Evolutionary conservation across 2,113 vertebrate genomes (phyloP), one percentile per base, ranked within the genome.

Genomic region (Vicugna pacos): DNA sequence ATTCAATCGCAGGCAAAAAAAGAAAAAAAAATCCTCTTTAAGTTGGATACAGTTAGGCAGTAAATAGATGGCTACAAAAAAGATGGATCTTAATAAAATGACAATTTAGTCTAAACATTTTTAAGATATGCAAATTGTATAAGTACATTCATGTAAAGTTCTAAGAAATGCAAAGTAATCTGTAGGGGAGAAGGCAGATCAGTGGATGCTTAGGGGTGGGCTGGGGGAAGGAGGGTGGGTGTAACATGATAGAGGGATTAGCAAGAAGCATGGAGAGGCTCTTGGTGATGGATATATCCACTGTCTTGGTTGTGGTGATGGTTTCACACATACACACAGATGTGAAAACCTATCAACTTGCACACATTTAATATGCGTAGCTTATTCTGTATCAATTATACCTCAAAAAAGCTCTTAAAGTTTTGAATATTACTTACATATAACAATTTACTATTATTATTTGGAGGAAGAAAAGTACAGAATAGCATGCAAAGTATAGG

Each of bases 191-290:
- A 38, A 58, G 75, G 32, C 14, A 76, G n/a, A 28, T 38, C 24
- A 69, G 2, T 65, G 32, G 30, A n/a, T 79, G 28, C 32, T 20
- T 60, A 12, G 26, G n/a, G 15, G 42, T 6, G 35, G 48, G 42
- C 16, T 54, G 0, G 10, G 4, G 9, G 6, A 35, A 32, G 32
- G 3, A 30, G 56, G 26, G 19, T 16, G 56, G 85, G 19, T 35
- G 3, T 7, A 0, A 1, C 1, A 50, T 30, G 42, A 62, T 14
- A 10, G 30, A 75, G n/a, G 16, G 0, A 32, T 32, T 32, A 46
- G 2, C 46, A 81, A 26, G n/a, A 42, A 42, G 26, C 22, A 65
- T 30, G 75, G 48, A 28, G 56, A 62, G 73, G 30, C 30, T 73
- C 54, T 52, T 22, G 6, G 35, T 73, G 73, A 50, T 3, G 14